Base-by-base conservation (phyloP, 2,888 invertebrate species). In the Litoditis marina region DNA sequence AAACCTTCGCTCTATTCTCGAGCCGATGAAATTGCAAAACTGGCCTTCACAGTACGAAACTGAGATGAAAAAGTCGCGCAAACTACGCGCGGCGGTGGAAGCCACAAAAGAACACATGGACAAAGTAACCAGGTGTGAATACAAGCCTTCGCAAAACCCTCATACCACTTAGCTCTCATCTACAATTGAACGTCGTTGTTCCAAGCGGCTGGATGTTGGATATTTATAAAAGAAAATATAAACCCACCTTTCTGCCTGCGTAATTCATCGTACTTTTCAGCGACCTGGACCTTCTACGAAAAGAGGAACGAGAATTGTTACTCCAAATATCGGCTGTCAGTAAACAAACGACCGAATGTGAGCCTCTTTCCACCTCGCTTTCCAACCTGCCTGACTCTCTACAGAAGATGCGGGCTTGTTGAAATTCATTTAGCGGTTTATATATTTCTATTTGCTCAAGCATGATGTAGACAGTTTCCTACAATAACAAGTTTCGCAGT, bases 21-120 rank as follows among this genome's bases (percentile, higher is more conserved):
- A 72, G n/a, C 69, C 70, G 7, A 63, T 70, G 53, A 60, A 63
- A 22, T 56, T 63, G n/a, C 61, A 57, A 6, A 70, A 74, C 52
- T 69, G 71, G 71, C 68, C 67, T 3, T 68, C 67, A 53, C 66
- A 70, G 31, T 74, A 74, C 42, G 67, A 72, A 39, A 63, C 61
- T 8, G 74, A 74, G 57, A 32, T 72, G 39, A 72, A 72, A 50
- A 65, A 55, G 16, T 69, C 71, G 2, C 70, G 71, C 39, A 68
- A 69, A 32, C 28, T 74, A 53, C 62, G 66, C 44, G 74, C 74
- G 3, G 66, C 69, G n/a, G 36, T 74, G n/a, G 70, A 70, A 31
- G 70, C 74, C 2, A 72, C 74, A 0, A 67, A 65, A 27, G 74
- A 74, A 59, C 67, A 67, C 3, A 64, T 72, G 25, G 60, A 55